phyloP scores from a whole-genome alignment of 2,113 vertebrate genomes.

The Okapia johnstoni region DNA sequence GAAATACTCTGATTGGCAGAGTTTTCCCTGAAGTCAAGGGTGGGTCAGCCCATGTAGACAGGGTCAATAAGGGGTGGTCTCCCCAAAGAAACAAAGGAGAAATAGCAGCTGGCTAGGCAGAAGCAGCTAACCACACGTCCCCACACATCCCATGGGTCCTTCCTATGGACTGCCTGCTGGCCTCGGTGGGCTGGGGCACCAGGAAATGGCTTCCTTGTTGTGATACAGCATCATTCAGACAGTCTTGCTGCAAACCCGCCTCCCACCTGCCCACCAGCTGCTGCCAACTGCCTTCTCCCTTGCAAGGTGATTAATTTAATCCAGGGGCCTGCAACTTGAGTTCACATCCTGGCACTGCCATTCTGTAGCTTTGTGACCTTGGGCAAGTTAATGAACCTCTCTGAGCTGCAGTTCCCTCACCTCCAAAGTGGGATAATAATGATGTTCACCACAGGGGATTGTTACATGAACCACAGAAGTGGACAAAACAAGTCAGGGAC shows the following conservation, averaged over 20 bases:
- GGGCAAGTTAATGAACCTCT: background rate
- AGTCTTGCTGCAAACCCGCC: background rate
- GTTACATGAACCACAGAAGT: background rate
- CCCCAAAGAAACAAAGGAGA: background rate
- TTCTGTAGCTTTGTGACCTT: background rate
- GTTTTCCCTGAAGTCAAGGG: background rate
- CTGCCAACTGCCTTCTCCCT: background rate
- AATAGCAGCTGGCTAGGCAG: background rate
- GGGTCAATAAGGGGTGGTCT: background rate
- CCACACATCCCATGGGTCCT: fast-evolving
- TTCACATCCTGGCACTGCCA: fast-evolving
- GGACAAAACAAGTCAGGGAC: fast-evolving
- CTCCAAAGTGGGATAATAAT: background rate
- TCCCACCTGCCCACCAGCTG: background rate
- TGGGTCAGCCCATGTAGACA: background rate
- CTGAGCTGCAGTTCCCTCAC: background rate
- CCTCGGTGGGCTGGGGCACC: background rate
- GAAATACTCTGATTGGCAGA: background rate
- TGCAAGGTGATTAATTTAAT: background rate
- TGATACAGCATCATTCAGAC: background rate
- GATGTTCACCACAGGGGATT: background rate
- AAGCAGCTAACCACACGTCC: background rate
- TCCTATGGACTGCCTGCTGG: too few relatives aligned
- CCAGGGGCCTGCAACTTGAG: fast-evolving
- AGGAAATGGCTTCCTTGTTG: background rate